Evolutionary conservation across 2,888 invertebrate genomes (phyloP), one percentile per base, ranked within the genome.

Genomic region (Dynastes grantii): DNA sequence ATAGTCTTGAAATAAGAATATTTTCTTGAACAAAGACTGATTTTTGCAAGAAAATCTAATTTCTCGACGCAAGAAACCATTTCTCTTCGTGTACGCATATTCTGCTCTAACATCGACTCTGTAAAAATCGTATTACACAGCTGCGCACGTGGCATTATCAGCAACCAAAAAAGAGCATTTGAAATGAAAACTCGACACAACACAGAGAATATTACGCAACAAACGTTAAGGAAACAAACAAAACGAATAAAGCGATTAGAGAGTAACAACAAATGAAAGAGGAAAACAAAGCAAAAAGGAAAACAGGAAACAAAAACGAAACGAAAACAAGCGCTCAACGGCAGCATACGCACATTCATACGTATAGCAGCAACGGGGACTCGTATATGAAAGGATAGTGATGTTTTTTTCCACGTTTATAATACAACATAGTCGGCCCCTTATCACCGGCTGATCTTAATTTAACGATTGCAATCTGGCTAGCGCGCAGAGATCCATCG

Each of bases 381-480:
- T 61, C 40, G 61, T 75, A 75, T 63, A 75, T 75, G 61, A 75
- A 75, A 61, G 61, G 73, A 75, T 45, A 61, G n/a, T 8, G 29
- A 40, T 61, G 61, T 8, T 49, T 61, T 75, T 61, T 49, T 61
- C 2, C 22, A 8, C 73, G 11, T 61, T 75, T 75, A 61, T 61
- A 75, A 75, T 61, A 75, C 61, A 75, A 75, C 49, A 75, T 75
- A 61, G 11, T 45, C 45, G 45, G 45, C 49, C 61, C 49, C 73
- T 75, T 75, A 75, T 75, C 63, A 63, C 27, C 53, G 27, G 40
- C 64, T 63, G 77, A 82, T 82, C 81, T 81, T 81, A 85, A 84
- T 84, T 84, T 83, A 83, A 83, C 80, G 84, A 85, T 85, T 83
- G 81, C 83, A 83, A 85, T 85, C 85, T 84, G 64, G 11, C 16